Evolutionary conservation across 2,113 vertebrate genomes (phyloP).

Genomic region (Petrocephalus zakoni): DNA sequence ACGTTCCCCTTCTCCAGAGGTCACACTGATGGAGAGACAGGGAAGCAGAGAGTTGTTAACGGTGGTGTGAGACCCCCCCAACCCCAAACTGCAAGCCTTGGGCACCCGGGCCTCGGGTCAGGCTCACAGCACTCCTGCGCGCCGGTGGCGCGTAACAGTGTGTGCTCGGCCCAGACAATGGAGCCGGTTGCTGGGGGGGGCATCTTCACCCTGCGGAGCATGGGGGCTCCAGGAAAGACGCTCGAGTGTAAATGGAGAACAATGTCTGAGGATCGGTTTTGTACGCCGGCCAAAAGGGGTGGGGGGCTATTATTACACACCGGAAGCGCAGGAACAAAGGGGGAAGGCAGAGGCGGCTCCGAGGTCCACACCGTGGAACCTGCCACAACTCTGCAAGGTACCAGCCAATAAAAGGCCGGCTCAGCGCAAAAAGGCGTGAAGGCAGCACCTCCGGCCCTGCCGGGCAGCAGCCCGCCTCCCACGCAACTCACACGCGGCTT

Average conservation of each 20-base stretch:
- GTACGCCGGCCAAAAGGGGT: constrained; percentile 35
- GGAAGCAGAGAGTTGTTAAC: constrained; percentile 32
- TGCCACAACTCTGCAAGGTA: neutral
- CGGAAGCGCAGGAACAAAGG: constrained; percentile 36
- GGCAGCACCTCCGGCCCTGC: neutral
- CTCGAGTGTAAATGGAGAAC: constrained; percentile 47
- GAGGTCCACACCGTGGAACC: constrained; percentile 36
- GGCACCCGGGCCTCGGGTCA: neutral
- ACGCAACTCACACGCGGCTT: neutral
- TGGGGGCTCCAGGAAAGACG: constrained; percentile 41
- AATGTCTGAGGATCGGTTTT: constrained; percentile 47
- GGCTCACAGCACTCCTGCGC: neutral
- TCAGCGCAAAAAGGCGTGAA: neutral
- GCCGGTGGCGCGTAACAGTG: neutral
- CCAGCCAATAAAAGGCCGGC: neutral
- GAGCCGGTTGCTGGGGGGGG: neutral
- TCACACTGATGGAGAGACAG: constrained; percentile 38
- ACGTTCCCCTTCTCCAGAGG: constrained; percentile 16
- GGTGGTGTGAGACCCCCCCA: neutral
- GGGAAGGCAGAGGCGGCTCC: constrained; percentile 27
- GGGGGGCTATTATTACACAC: constrained; percentile 39
- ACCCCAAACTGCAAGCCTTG: neutral
- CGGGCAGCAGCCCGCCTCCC: neutral
- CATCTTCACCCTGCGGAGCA: constrained; percentile 16
- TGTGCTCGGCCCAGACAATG: neutral